phyloP scores from a whole-genome alignment of 30 jellyfish, hydroid and myxozoan species.

The Pseudorhiza aurosa region DNA sequence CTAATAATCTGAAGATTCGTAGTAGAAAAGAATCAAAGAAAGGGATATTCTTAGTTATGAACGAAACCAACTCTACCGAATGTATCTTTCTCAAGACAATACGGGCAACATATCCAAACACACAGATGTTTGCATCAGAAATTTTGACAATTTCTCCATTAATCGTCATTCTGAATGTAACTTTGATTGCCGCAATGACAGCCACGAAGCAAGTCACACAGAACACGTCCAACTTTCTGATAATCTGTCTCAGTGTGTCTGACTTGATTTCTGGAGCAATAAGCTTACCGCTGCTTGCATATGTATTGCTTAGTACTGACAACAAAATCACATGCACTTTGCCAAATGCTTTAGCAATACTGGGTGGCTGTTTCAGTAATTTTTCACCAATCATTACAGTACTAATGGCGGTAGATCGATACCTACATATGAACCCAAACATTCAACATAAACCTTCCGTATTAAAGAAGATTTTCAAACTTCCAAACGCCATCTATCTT shows the following conservation, averaged over 20 bases:
- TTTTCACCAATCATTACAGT: not conserved
- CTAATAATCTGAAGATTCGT: too few relatives aligned
- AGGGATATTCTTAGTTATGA: too few relatives aligned
- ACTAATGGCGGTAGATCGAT: constrained; percentile 3
- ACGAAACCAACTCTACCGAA: too few relatives aligned
- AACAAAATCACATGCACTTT: not conserved
- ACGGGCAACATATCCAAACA: not conserved
- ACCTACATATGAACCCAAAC: constrained; percentile 17
- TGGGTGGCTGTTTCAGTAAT: not conserved
- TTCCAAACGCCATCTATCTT: not conserved
- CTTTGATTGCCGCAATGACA: not conserved
- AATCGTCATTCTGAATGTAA: not conserved
- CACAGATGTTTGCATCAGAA: not conserved
- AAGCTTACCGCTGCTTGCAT: not conserved
- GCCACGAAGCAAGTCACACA: constrained; percentile 13
- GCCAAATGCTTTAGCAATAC: too few relatives aligned
- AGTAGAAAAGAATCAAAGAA: too few relatives aligned
- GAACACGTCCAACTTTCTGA: not conserved
- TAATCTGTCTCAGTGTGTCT: not conserved
- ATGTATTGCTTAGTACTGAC: not conserved
- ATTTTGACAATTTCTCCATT: not conserved
- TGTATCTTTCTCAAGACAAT: not conserved
- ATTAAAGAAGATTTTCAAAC: not conserved
- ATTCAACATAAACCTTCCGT: not conserved
- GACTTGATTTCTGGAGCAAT: not conserved